Conservation (phyloP, 1,140 invertebrate species). For the Drosophila triauraria region DNA sequence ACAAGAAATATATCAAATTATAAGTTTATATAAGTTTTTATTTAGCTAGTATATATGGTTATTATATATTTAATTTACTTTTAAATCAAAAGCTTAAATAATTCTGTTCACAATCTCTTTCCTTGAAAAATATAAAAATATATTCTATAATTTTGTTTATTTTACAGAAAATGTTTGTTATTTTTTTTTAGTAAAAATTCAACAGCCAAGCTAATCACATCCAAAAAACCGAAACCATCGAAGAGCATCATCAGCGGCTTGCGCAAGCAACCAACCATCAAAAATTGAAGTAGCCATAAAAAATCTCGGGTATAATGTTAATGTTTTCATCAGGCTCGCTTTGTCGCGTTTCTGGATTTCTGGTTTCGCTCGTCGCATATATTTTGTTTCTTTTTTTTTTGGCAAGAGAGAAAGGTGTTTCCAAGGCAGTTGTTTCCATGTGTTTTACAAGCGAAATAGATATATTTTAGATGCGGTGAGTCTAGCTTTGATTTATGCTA, state of each 20-base stretch:
- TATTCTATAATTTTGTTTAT: no score
- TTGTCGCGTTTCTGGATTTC: constrained; percentile 48
- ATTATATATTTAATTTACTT: no score
- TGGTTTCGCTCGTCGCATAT: constrained; percentile 47
- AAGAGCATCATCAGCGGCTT: constrained; percentile 23
- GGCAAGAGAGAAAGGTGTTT: constrained; percentile 72
- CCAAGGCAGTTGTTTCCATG: constrained; percentile 57
- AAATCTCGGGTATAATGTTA: constrained; percentile 69
- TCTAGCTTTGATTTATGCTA: constrained; percentile 74
- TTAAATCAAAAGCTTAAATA: no score
- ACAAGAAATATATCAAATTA: no score
- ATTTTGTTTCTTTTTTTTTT: constrained; percentile 43
- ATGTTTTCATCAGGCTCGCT: constrained; percentile 76
- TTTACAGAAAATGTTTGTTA: background rate
- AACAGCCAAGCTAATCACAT: background rate
- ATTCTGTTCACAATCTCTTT: no score
- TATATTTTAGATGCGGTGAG: constrained; percentile 18
- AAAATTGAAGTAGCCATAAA: constrained; percentile 79
- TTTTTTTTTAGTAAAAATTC: background rate
- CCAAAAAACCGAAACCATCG: constrained; percentile 1
- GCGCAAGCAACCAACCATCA: constrained; percentile 49
- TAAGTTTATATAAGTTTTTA: no score
- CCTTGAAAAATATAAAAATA: no score
- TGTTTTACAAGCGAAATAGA: constrained; percentile 69
- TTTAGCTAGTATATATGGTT: no score